Evolutionary conservation across 2,113 vertebrate species (phyloP).

Genomic region (Albula glossodonta): DNA sequence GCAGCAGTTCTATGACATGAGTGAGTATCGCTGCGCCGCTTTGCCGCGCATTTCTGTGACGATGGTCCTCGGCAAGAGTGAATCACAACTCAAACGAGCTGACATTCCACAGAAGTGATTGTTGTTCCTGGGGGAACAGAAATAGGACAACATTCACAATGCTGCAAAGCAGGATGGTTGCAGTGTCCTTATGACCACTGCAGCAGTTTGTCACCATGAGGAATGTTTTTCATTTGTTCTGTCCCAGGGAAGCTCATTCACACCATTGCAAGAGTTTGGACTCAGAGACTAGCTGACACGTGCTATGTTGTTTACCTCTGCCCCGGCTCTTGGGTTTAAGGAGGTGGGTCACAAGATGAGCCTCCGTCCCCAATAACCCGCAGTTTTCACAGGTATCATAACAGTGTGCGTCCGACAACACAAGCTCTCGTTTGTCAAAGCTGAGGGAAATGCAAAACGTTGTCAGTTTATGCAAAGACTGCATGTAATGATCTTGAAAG

Average conservation of each 20-base stretch:
- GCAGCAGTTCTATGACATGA: constrained; percentile 95
- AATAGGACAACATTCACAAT: background rate
- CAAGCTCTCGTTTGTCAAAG: too few species aligned
- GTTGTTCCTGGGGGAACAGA: background rate
- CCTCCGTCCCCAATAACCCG: background rate
- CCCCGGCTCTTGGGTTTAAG: too few species aligned
- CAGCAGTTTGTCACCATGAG: background rate
- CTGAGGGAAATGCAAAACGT: too few species aligned
- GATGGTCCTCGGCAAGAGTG: background rate
- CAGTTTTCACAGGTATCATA: background rate
- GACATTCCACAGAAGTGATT: background rate
- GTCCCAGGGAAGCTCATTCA: background rate
- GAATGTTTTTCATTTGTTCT: background rate
- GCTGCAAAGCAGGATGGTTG: background rate
- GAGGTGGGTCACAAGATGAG: background rate
- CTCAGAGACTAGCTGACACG: background rate
- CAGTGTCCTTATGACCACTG: background rate
- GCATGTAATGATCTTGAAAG: too few species aligned
- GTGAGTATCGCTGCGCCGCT: constrained; percentile 69
- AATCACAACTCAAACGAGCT: background rate
- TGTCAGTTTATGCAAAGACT: too few species aligned
- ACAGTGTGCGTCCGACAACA: background rate
- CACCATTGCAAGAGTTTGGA: too few species aligned
- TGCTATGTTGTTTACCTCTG: background rate
- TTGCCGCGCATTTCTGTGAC: background rate